Evolutionary conservation across 2,888 invertebrate genomes (phyloP).

Genomic region (Plebejus melissa): DNA sequence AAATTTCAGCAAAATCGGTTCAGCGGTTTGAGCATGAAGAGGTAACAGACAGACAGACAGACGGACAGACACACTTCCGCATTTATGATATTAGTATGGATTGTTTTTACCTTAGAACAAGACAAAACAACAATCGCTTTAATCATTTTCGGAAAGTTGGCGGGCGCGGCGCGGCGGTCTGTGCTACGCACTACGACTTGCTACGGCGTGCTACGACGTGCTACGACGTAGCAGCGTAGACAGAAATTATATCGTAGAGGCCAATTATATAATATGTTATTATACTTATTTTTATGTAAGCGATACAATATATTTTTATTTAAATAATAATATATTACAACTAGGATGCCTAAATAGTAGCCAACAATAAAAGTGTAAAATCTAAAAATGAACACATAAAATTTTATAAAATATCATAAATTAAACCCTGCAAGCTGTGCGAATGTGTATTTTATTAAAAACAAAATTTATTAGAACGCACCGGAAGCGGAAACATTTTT

Average conservation of each 20-base stretch:
- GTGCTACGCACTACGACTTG: background rate
- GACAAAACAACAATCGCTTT: too few relatives aligned
- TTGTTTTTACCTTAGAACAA: too few relatives aligned
- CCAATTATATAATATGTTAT: too few relatives aligned
- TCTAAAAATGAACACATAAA: background rate
- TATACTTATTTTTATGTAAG: background rate
- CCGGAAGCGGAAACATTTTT: constrained; percentile 28
- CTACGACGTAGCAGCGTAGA: background rate
- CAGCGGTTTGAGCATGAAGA: too few relatives aligned
- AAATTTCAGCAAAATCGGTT: too few relatives aligned
- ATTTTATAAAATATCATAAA: constrained; percentile 17
- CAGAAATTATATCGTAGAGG: background rate
- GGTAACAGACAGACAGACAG: too few relatives aligned
- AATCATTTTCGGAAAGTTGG: background rate
- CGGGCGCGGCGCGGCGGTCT: background rate
- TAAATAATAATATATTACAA: background rate
- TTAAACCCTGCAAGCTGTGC: background rate
- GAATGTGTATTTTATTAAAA: constrained; percentile 19
- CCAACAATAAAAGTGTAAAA: background rate
- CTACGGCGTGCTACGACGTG: background rate
- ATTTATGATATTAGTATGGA: too few relatives aligned
- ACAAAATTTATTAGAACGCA: constrained; percentile 24
- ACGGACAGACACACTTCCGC: too few relatives aligned
- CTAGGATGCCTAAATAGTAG: background rate
- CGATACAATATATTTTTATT: background rate